Conservation (phyloP, 2,888 invertebrate species). For the Lasioglossum leucozonium region DNA sequence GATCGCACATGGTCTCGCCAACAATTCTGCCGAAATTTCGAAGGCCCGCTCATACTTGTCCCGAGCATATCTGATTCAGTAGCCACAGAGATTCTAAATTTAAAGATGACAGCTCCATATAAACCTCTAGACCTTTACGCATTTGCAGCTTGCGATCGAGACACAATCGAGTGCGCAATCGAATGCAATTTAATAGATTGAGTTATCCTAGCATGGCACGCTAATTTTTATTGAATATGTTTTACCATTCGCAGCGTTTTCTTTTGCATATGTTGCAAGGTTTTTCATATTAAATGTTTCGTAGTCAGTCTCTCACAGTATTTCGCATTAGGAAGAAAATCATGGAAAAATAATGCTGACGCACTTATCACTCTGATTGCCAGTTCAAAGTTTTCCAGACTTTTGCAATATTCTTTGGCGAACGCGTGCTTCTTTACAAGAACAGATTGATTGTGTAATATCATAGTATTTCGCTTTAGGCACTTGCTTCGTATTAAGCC, state of each 20-base stretch:
- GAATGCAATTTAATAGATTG: not conserved
- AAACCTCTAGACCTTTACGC: not conserved
- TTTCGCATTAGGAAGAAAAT: not conserved
- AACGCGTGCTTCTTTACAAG: not conserved
- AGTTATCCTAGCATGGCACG: not conserved
- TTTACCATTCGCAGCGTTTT: not conserved
- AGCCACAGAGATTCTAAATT: not conserved
- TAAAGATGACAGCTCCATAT: not conserved
- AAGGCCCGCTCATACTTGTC: not conserved
- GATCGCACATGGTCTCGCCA: conserved; percentile 60
- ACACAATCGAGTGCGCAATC: not conserved
- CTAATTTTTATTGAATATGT: not conserved
- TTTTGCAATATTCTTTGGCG: not conserved
- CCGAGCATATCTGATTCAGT: not conserved
- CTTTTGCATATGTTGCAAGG: not conserved
- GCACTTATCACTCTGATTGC: not conserved
- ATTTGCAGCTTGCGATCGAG: not conserved
- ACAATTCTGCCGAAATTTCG: conserved; percentile 66
- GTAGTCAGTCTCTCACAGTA: not conserved
- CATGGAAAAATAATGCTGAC: not conserved
- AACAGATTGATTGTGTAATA: not conserved
- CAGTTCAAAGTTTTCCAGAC: not conserved
- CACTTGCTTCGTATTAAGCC: not conserved
- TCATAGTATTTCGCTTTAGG: not conserved
- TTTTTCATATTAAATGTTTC: not conserved